Evolutionary conservation across 2,797 vertebrate genomes (phyloP), one percentile per base, ranked within the genome.

Genomic region (Synanceia verrucosa): DNA sequence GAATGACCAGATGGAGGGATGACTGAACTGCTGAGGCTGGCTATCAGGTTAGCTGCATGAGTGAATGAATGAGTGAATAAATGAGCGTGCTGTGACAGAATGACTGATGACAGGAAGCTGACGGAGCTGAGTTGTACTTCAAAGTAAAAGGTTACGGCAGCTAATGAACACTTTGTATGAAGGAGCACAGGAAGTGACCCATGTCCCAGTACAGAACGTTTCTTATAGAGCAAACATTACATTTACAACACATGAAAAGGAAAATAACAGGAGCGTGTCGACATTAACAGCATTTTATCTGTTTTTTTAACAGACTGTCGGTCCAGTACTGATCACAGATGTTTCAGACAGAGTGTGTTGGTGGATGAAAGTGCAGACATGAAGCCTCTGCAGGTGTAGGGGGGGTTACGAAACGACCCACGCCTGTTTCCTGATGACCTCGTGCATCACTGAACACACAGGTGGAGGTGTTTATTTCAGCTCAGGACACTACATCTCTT

Each of bases 141-240:
- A 85, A 76, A 79, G 69, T 60, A 70, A 88, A 87, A 85, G 82
- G 79, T 83, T 79, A 74, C 4, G 2, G n/a, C 37, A 19, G 67
- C 57, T 79, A 78, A 88, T 81, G 57, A 84, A 65, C 48, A 59
- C 10, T 64, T 46, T 26, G 56, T 31, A 61, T 53, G 44, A 65
- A 59, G 24, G 50, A 70, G 53, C 53, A 57, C 6, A 0, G 3
- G 9, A 4, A 19, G 24, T 24, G 26, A 70, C 28, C 26, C 14
- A 36, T 9, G 29, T 51, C 9, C 55, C 4, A 19, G 3, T 6
- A 2, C 18, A 5, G 16, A 13, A 37, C 16, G 36, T 23, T 66
- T 51, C 23, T 4, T 23, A 36, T 18, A 12, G 10, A 41, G 12
- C 6, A 55, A 69, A 61, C 18, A 23, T 2, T 18, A 31, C 6